Base-by-base conservation (phyloP, 2,113 vertebrate genomes). In the Tragelaphus buxtoni region DNA sequence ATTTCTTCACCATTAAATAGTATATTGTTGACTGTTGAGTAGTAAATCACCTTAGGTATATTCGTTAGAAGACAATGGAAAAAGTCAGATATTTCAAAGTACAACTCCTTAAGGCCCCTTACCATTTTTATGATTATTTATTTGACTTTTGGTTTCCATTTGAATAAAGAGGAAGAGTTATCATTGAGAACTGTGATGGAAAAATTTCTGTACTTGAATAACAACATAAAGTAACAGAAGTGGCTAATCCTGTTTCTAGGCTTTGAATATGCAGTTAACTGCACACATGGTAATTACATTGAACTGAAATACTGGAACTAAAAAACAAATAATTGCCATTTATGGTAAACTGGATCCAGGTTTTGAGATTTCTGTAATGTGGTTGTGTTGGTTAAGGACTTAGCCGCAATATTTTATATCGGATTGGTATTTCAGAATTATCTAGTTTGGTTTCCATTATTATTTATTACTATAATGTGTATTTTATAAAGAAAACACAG, bases 101-200 rank as follows among this genome's bases (percentile, higher is more conserved):
- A 55, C 49, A 74, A 22, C 14, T 96, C 35, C 55, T 95, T 91
- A 63, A 89, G 56, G 30, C 26, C 99, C 99, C 93, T 99, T 18
- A 58, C 8, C 32, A 86, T 94, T 90, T 91, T 94, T 56, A 58
- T 6, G 7, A 76, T 92, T 47, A 77, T 42, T 90, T 81, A 60
- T 30, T 86, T 65, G 32, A 69, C 53, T 97, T 96, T 88, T 82
- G 32, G 24, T 94, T 95, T 96, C 24, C 9, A 47, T 88, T 79
- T 97, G 88, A 86, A 85, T 84, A 91, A 93, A 92, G 47, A 76
- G 18, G 26, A 90, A 51, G 22, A 18, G 93, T 97, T 83, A 35
- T 89, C 24, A 55, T 42, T 49, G 20, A 85, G 69, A 49, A 45
- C 24, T 90, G 2, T 92, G 45, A 30, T 92, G 26, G 49, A 77